A percentile compares a stretch with the other conserved stretches of the same genome.
These are phyloP conservation scores for Mantis religiosa DNA, from an alignment of 2,888 invertebrate species.

Conservation along the genomic window DNA sequence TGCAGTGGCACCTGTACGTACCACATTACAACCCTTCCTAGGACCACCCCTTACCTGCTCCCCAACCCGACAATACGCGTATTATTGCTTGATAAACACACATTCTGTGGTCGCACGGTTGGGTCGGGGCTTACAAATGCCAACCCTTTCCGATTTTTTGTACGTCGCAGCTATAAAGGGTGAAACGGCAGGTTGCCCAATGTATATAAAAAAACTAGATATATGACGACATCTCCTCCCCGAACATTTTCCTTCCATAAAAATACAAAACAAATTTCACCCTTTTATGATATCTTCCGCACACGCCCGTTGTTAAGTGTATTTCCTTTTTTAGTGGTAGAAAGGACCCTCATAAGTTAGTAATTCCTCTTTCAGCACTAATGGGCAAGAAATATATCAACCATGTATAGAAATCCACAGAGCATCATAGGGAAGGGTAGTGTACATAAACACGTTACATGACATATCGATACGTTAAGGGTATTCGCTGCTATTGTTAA, in stretches of 20 bases:
- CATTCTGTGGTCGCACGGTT: not conserved
- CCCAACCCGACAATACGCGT: constrained; percentile 5
- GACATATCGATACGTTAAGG: too few species aligned
- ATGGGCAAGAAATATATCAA: too few species aligned
- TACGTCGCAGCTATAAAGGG: not conserved
- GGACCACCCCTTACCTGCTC: not conserved
- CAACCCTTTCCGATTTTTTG: constrained; percentile 8
- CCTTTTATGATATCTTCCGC: not conserved
- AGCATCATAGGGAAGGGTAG: too few species aligned
- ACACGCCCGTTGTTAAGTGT: not conserved
- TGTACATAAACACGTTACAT: too few species aligned
- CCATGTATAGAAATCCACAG: too few species aligned
- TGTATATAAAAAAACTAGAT: not conserved
- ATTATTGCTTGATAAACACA: constrained; percentile 13
- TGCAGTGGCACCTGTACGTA: not conserved
- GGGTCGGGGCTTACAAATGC: not conserved
- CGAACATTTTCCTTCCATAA: not conserved
- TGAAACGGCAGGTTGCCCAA: not conserved
- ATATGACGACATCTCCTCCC: not conserved
- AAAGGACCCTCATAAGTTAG: too few species aligned
- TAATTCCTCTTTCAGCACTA: too few species aligned
- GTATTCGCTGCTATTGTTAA: too few species aligned
- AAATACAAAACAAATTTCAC: not conserved
- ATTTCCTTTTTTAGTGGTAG: not conserved
- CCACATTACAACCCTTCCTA: not conserved